A percentile compares a stretch with the other conserved stretches of the same genome.
phyloP scores from a whole-genome alignment of 2,113 vertebrate species.

The Tupaia chinensis region DNA sequence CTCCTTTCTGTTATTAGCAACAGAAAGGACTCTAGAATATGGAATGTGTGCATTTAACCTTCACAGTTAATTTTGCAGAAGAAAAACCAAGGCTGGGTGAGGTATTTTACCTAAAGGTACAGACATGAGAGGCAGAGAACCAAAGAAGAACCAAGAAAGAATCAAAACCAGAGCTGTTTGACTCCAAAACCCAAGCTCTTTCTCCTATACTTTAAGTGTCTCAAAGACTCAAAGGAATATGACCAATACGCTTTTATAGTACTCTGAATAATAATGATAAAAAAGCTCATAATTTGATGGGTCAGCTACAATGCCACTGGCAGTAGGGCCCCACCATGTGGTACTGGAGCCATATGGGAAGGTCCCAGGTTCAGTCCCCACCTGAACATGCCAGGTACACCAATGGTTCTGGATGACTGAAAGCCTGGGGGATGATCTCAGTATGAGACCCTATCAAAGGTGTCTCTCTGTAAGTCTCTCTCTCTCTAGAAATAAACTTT shows the following conservation, averaged over 20 bases:
- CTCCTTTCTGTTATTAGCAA: too few relatives aligned
- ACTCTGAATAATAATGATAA: not conserved
- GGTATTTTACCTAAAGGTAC: not conserved
- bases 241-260: not conserved
- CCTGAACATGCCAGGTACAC: too few relatives aligned
- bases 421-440: too few relatives aligned
- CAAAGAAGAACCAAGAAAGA: not conserved
- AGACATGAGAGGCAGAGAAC: not conserved
- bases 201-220: not conserved
- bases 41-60: not conserved
- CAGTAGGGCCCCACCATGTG: too few relatives aligned
- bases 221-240: not conserved
- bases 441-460: too few relatives aligned
- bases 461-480: too few relatives aligned
- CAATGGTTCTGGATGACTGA: too few relatives aligned
- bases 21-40: too few relatives aligned
- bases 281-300: not conserved
- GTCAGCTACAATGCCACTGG: too few relatives aligned
- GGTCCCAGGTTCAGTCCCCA: too few relatives aligned
- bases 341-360: too few relatives aligned
- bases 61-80: conserved; percentile 14
- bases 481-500: too few relatives aligned
- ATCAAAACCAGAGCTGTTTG: not conserved
- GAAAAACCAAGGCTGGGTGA: not conserved
- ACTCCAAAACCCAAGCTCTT: not conserved